phyloP scores from a whole-genome alignment of 2,797 vertebrate species.

The Jordanella pulchra region DNA sequence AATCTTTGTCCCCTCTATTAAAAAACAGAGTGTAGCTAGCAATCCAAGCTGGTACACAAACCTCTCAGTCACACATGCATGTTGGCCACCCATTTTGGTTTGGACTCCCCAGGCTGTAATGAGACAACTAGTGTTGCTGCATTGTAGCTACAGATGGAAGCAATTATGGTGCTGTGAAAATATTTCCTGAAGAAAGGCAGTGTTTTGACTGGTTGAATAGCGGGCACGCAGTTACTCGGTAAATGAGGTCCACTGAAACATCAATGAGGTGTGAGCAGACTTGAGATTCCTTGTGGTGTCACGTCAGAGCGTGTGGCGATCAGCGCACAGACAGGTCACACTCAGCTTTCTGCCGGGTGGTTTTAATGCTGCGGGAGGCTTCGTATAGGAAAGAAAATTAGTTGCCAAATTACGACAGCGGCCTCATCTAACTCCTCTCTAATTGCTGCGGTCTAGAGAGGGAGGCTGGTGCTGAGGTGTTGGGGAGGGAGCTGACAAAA shows the following conservation, averaged over 20 bases:
- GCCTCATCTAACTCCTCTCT: conserved; percentile 55
- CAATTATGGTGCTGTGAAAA: conserved; percentile 81
- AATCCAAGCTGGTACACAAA: conserved; percentile 18
- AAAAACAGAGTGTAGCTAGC: conserved; percentile 24
- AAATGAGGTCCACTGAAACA: conserved; percentile 76
- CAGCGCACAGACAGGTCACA: conserved; percentile 12
- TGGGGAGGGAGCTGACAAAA: conserved; percentile 32
- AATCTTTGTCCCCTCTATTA: conserved; percentile 44
- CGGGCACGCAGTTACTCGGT: conserved; percentile 74
- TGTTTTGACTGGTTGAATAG: conserved; percentile 79
- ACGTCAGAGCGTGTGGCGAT: conserved; percentile 29
- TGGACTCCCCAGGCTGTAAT: conserved; percentile 73
- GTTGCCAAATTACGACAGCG: conserved; percentile 60
- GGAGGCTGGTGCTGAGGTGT: conserved; percentile 34
- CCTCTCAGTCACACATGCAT: conserved; percentile 19
- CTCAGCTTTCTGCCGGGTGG: conserved; percentile 26
- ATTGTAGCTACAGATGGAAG: conserved; percentile 77
- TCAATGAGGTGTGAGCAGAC: conserved; percentile 49
- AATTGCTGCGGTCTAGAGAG: conserved; percentile 65
- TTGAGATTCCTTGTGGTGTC: conserved; percentile 57
- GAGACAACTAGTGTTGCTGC: conserved; percentile 65
- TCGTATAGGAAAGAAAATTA: conserved; percentile 46
- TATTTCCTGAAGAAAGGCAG: conserved; percentile 77
- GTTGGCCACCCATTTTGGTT: conserved; percentile 43
- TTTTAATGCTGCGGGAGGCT: conserved; percentile 24